Base-by-base conservation (phyloP, 1,140 invertebrate genomes). In the Drosophila parabipectinata region DNA sequence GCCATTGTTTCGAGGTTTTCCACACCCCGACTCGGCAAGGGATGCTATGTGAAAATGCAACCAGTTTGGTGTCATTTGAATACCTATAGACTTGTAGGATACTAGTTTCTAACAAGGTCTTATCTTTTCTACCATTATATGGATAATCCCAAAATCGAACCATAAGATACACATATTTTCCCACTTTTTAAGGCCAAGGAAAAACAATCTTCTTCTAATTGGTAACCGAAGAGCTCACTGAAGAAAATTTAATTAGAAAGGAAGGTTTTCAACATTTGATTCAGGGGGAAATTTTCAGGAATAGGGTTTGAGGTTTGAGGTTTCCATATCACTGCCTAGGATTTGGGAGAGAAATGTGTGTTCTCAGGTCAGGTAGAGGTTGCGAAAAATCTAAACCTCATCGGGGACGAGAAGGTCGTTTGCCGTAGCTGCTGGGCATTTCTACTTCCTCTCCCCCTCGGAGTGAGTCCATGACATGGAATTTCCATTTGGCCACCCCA, bases 401-500 rank as follows among this genome's bases (percentile, higher is more conserved):
- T 54, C 53, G 9, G 37, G 15, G n/a, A 18, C 21, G 58, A 57
- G 63, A 62, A 77, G 64, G 73, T 77, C 56, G 72, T 52, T 63
- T 73, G 32, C 66, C 57, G 14, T 41, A 24, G 24, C 26, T 24
- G 24, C 34, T 41, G 69, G 53, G 37, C 58, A 57, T 59, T 81
- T 74, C 44, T 66, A 55, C 62, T 55, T 54, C 55, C 63, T 18
- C 18, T 18, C 18, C 18, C 18, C 18, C 1, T 18, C 1, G 18
- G 18, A 18, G 18, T 18, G 18, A 18, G 18, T 18, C 68, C 48
- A 12, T 79, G 41, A 58, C 62, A 73, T 48, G 55, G 45, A 69
- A 72, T 75, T 83, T 83, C 71, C 74, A 77, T 79, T 69, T 82
- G 54, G 54, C 74, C 74, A 78, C 55, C 68, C 41, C 45, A 15